Evolutionary conservation across 2,113 vertebrate species (phyloP), one percentile per base, ranked within the genome.

Genomic region (Aphyosemion australe): DNA sequence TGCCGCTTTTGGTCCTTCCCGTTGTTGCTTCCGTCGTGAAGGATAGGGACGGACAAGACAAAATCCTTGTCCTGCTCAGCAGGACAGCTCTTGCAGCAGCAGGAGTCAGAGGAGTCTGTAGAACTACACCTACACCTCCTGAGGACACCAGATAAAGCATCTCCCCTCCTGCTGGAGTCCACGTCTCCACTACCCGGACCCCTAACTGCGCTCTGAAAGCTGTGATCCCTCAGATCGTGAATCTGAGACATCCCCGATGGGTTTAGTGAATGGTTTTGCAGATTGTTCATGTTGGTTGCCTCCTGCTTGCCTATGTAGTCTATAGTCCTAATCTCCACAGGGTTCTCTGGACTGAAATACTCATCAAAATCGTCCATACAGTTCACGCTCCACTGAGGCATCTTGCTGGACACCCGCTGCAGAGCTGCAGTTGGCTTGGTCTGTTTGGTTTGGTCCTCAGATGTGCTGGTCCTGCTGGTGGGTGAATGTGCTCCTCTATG

Each of bases 331-430:
- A 93, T 94, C 87, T 96, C 95, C 55, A 94, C 69, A 0, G 94
- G 93, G 69, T 92, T 88, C 69, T 95, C 95, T 8, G 90, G 87
- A 53, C 90, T 93, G 79, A 95, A 98, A 85, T 95, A 97, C 53
- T 95, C 95, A 13, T 96, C 95, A 61, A 95, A 97, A 61, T 96
- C 81, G 20, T 95, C 95, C 72, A 93, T 81, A 88, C 87, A 93
- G 73, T 93, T 94, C 1, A 90, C 68, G 65, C 82, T 93, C 95
- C 95, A 96, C 80, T 87, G 87, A 70, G 93, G 88, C 63, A 92
- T 91, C 76, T 90, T 92, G 15, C 88, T 89, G 59, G 86, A 77
- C 47, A 87, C 86, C 77, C 88, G 85, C 83, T 88, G 91, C 79
- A 95, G 90, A 15, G 77, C 43, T 16, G 77, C 56, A 26, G 81